Evolutionary conservation across 2,113 vertebrate species (phyloP), one percentile per base, ranked within the genome.

Genomic region (Neodon shergylaensis): DNA sequence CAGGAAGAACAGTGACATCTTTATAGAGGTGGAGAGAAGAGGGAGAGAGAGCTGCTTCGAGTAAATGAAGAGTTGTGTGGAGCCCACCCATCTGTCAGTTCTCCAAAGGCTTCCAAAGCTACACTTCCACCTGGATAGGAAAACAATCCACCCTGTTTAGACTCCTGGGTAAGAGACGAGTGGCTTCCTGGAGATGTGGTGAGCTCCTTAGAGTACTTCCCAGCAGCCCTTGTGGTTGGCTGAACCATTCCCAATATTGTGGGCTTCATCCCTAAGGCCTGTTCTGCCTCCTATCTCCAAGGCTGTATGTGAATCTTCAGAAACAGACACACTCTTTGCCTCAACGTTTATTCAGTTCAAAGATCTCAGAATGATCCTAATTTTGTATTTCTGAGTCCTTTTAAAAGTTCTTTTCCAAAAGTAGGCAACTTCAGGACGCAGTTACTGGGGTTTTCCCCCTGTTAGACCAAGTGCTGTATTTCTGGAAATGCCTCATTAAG

Each of bases 401-500:
- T 68, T 1, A 72, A 88, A 93, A 95, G 42, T 65, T 42, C 49
- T 72, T 89, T 74, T 26, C 42, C 82, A 95, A 85, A 95, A 92
- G 66, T 7, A 19, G 47, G 65, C 33, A 90, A 65, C 58, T 44
- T 93, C 92, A 70, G 83, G 36, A 84, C 85, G 14, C 74, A 93
- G 84, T 73, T 95, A 52, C 88, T 84, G 44, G 78, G 86, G 65
- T 70, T 76, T 83, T 78, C 26, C 58, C 39, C 52, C 54, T 22
- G 19, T 22, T 90, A 81, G 72, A 94, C 63, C 79, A 88, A 97
- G 49, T 52, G 73, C 78, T 93, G 17, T 72, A 68, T 94, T 95
- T 97, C 83, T 85, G 90, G 76, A 96, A 97, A 95, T 85, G 90
- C 68, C 61, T 97, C 95, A 94, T 96, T 94, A 92, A 88, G 76